Conservation (phyloP, 1,140 invertebrate genomes). For the Diachasmimorpha longicaudata region DNA sequence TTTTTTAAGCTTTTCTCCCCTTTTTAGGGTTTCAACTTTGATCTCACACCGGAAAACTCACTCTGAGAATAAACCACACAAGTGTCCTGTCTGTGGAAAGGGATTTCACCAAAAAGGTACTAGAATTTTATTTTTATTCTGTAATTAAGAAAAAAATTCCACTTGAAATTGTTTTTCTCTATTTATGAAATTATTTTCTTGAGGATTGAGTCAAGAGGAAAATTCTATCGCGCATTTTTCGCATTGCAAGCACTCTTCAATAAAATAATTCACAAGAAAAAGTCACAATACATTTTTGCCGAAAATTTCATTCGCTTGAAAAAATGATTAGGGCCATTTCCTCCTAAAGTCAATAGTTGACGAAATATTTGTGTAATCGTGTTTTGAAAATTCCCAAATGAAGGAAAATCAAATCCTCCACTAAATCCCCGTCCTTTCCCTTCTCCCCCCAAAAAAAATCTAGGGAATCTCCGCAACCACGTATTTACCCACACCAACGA, state of each 20-base stretch:
- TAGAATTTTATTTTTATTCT: constrained; percentile 5
- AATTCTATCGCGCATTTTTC: background rate
- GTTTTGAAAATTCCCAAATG: background rate
- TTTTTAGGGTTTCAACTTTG: constrained; percentile 70
- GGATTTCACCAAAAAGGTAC: constrained; percentile 80
- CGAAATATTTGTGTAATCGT: background rate
- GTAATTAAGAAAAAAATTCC: background rate
- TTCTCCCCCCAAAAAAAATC: constrained; percentile 17
- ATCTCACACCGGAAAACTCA: constrained; percentile 80
- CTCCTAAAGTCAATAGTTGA: background rate
- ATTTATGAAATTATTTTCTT: background rate
- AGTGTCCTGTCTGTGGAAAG: constrained; percentile 75
- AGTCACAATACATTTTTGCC: background rate
- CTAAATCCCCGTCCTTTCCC: background rate
- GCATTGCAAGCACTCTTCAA: background rate
- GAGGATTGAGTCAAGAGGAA: too few species aligned
- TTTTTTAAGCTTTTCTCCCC: constrained; percentile 1
- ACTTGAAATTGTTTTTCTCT: background rate
- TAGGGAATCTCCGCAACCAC: constrained; percentile 76
- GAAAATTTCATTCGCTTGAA: background rate
- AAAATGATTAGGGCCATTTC: background rate
- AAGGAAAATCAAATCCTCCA: too few species aligned
- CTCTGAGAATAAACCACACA: constrained; percentile 74
- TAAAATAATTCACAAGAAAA: background rate
- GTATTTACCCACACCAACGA: constrained; percentile 81